A percentile compares a stretch with the other conserved stretches of the same genome.
These are phyloP conservation scores for Ypsolopha sequella DNA, from an alignment of 2,888 invertebrate genomes.

Conservation along the genomic window DNA sequence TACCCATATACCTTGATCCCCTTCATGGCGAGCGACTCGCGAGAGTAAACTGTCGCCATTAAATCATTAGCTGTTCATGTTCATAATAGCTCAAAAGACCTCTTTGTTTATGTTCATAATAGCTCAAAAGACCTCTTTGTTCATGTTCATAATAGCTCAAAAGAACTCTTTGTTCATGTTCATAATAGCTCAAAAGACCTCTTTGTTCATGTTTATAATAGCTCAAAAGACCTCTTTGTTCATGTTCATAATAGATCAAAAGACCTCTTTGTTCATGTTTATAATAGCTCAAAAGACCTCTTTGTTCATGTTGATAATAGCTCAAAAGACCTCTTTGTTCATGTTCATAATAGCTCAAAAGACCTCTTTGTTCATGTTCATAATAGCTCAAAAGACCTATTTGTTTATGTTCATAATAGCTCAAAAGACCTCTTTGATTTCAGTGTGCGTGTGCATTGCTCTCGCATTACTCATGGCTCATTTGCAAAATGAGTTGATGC, in stretches of 20 bases:
- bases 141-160: too few relatives aligned
- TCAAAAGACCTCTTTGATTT: constrained; percentile 11
- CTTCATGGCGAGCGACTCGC: too few relatives aligned
- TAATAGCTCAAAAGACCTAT: background rate
- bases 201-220: background rate
- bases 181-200: background rate
- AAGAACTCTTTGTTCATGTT: background rate
- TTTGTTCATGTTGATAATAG: background rate
- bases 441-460: constrained; percentile 33
- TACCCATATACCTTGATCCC: too few relatives aligned
- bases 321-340: background rate
- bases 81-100: background rate
- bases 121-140: background rate
- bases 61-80: too few relatives aligned
- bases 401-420: constrained; percentile 14
- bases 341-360: too few relatives aligned
- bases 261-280: background rate
- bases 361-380: constrained; percentile 1
- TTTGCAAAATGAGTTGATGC: too few relatives aligned
- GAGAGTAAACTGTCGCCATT: too few relatives aligned
- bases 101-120: constrained; percentile 14
- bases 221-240: background rate
- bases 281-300: background rate
- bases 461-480: too few relatives aligned
- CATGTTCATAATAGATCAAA: too few relatives aligned